Evolutionary conservation across 2,888 invertebrate genomes (phyloP).

Genomic region (Aethes cnicana): DNA sequence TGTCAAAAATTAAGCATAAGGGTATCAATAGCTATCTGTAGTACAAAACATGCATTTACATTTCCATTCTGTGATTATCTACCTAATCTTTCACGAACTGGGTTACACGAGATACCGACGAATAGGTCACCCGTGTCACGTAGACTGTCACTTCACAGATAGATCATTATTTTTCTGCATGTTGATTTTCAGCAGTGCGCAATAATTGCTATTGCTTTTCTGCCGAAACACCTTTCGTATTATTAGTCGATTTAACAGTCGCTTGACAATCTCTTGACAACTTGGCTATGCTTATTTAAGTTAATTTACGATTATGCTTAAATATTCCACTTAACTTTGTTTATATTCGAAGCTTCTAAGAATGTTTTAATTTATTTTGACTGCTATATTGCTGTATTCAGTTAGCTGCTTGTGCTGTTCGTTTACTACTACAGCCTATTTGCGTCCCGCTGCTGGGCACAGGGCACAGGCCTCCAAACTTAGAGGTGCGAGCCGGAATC

Average conservation of each 20-base stretch:
- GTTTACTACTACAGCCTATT: no score
- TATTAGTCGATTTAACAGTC: background rate
- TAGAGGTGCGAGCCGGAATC: no score
- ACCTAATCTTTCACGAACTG: conserved; percentile 17
- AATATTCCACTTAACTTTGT: background rate
- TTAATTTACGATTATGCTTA: conserved; percentile 11
- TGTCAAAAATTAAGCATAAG: no score
- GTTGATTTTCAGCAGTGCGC: no score
- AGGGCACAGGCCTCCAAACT: no score
- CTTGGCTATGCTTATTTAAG: conserved; percentile 3
- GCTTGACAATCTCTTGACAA: conserved; percentile 6
- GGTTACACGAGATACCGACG: conserved; percentile 20
- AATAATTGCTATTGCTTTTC: background rate
- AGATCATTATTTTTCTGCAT: conserved; percentile 3
- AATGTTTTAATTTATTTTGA: background rate
- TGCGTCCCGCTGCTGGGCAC: no score
- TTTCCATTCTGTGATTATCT: conserved; percentile 13
- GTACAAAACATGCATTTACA: conserved; percentile 9
- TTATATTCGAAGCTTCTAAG: background rate
- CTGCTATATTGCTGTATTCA: background rate
- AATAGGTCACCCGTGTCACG: conserved; percentile 17
- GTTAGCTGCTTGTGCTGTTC: background rate
- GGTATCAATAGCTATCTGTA: no score
- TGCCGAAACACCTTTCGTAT: no score
- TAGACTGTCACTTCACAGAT: conserved; percentile 1